phyloP scores from a whole-genome alignment of 2,888 invertebrate genomes.

The Chrysolina haemoptera region DNA sequence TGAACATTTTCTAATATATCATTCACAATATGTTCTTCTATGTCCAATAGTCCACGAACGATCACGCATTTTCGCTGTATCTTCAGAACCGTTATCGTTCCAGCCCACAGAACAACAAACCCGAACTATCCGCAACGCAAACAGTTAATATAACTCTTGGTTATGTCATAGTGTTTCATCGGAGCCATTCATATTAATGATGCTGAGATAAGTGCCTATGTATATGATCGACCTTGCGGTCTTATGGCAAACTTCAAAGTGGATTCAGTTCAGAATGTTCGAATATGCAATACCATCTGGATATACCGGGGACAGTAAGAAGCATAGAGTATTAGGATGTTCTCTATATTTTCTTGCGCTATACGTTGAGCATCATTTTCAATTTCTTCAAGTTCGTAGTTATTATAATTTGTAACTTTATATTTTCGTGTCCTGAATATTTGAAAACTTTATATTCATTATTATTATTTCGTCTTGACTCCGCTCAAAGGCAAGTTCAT shows the following conservation, averaged over 20 bases:
- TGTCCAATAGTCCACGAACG: neutral
- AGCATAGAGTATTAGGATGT: neutral
- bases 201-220: constrained; percentile 1
- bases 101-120: neutral
- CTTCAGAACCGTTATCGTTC: constrained; percentile 18
- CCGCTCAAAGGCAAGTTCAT: too few species aligned
- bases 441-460: too few species aligned
- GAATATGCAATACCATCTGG: neutral
- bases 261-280: constrained; percentile 13
- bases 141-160: constrained; percentile 7
- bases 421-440: too few species aligned
- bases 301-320: neutral
- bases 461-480: too few species aligned
- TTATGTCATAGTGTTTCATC: constrained; percentile 8
- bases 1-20: too few species aligned
- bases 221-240: constrained; percentile 17
- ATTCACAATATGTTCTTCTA: too few species aligned
- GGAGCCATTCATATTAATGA: neutral
- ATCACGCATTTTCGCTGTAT: constrained; percentile 5
- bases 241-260: constrained; percentile 12
- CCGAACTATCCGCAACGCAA: constrained; percentile 16
- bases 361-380: too few species aligned
- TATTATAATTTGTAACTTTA: too few species aligned
- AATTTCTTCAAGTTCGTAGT: too few species aligned
- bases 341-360: too few species aligned